phyloP scores from a whole-genome alignment of 1,140 invertebrate genomes.

The Dendrolimus punctatus region DNA sequence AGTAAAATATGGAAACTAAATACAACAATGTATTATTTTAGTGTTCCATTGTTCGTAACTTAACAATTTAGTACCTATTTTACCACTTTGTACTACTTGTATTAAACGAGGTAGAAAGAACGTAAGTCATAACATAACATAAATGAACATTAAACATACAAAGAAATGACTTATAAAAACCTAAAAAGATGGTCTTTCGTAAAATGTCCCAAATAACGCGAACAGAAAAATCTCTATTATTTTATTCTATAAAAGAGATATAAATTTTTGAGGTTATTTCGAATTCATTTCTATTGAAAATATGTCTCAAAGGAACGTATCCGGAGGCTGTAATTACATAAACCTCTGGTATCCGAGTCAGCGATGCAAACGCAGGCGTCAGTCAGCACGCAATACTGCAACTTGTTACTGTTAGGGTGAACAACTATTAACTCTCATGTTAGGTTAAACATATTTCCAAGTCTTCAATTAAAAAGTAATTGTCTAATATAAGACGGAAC shows the following conservation, averaged over 20 bases:
- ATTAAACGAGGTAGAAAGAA: neutral
- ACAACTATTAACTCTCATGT: too few relatives aligned
- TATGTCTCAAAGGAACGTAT: constrained; percentile 1
- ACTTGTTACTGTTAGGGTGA: neutral
- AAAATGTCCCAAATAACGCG: too few relatives aligned
- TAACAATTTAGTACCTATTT: neutral
- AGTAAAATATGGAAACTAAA: too few relatives aligned
- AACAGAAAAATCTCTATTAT: constrained; percentile 3
- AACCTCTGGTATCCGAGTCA: constrained; percentile 7
- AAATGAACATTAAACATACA: neutral
- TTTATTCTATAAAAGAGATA: constrained; percentile 3
- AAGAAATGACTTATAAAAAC: constrained; percentile 5
- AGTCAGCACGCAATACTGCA: constrained; percentile 10
- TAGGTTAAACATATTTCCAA: too few relatives aligned
- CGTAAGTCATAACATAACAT: neutral
- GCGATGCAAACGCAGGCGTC: constrained; percentile 2
- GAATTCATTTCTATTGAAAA: neutral
- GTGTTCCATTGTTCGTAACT: constrained; percentile 4
- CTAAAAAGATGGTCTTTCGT: constrained; percentile 2
- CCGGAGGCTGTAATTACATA: constrained; percentile 10
- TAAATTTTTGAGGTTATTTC: constrained; percentile 1
- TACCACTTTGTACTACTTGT: constrained; percentile 1
- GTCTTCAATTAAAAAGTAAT: too few relatives aligned
- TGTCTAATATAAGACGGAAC: too few relatives aligned
- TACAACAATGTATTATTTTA: neutral